phyloP scores from a whole-genome alignment of 2,113 vertebrate species.

The Mormyrus iriodes region DNA sequence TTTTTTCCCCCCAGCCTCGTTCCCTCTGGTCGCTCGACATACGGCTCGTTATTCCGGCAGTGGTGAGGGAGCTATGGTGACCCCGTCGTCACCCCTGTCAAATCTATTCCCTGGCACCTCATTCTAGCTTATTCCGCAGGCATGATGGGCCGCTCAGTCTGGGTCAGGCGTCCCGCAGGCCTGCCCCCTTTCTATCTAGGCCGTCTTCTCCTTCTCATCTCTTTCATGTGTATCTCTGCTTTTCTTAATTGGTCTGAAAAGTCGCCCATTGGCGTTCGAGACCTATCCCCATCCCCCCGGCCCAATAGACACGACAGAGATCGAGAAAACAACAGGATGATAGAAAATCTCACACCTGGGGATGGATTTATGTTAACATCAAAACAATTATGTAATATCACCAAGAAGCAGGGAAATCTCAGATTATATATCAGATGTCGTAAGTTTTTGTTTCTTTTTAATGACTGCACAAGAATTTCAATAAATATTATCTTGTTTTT shows the following conservation, averaged over 20 bases:
- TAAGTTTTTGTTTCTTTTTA: not conserved
- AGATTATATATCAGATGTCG: no score
- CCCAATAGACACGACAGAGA: not conserved
- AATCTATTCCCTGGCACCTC: not conserved
- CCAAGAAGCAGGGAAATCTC: not conserved
- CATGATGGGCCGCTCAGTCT: not conserved
- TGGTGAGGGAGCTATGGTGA: not conserved
- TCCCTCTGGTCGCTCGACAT: not conserved
- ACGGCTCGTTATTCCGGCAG: not conserved
- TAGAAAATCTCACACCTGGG: no score
- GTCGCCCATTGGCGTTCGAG: not conserved
- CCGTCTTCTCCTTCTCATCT: not conserved
- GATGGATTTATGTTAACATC: not conserved
- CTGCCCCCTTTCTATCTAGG: not conserved
- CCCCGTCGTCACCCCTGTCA: not conserved
- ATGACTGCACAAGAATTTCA: not conserved
- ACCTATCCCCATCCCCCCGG: no score
- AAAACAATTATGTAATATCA: not conserved
- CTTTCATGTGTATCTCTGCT: not conserved
- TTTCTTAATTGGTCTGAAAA: not conserved
- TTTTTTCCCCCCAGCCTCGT: not conserved
- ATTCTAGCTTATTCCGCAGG: not conserved
- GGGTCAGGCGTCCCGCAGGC: not conserved
- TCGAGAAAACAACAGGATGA: not conserved
- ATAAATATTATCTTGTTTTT: not conserved